Percentiles rank a stretch among this genome's conserved stretches.
phyloP scores from a whole-genome alignment of 2,113 vertebrate genomes.

The Actenoides hombroni region DNA sequence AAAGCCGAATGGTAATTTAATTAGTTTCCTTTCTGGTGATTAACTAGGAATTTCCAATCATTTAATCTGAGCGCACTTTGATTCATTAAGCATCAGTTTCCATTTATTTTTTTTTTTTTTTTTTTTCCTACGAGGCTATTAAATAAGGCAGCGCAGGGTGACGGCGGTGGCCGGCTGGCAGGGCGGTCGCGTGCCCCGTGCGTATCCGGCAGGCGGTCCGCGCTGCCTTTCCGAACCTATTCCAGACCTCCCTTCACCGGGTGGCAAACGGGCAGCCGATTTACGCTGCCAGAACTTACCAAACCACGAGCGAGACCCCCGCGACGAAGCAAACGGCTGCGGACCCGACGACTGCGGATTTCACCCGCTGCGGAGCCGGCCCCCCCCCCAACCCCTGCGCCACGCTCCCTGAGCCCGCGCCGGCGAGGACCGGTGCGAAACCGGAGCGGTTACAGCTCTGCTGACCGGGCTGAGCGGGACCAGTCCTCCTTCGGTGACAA shows the following conservation, averaged over 20 bases:
- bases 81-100: conserved; percentile 64
- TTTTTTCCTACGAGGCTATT: conserved; percentile 8
- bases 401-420: accelerated
- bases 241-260: not conserved
- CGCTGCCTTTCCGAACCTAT: not conserved
- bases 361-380: accelerated
- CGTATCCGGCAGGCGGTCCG: accelerated
- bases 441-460: accelerated
- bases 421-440: accelerated
- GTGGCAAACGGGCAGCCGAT: not conserved
- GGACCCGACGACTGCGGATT: not conserved
- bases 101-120: not conserved
- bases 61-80: conserved; percentile 54
- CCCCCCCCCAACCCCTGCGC: accelerated
- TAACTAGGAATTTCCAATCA: conserved; percentile 65
- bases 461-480: not conserved
- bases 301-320: not conserved
- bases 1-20: conserved; percentile 63
- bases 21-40: conserved; percentile 71
- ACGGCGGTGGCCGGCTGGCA: not conserved
- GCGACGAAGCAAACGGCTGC: accelerated
- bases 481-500: not conserved
- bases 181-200: not conserved
- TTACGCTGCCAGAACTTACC: not conserved
- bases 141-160: not conserved